These are phyloP conservation scores for Cynaeus angustus DNA, from an alignment of 2,888 invertebrate genomes.

Conservation along the genomic window DNA sequence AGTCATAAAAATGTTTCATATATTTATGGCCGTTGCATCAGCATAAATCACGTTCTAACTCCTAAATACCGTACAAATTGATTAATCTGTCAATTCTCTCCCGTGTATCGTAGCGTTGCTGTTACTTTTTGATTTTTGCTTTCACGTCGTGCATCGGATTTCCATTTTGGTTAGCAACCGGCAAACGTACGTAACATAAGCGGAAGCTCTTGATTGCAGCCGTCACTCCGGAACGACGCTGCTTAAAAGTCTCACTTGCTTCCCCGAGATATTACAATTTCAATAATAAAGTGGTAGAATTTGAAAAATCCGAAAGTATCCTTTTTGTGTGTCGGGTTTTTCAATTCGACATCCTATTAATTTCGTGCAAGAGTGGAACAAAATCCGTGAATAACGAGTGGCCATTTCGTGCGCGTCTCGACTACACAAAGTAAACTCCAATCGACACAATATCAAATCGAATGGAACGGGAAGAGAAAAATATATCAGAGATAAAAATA, in stretches of 20 bases:
- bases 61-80: background rate
- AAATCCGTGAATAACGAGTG: constrained; percentile 38
- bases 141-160: constrained; percentile 4
- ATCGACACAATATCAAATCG: constrained; percentile 13
- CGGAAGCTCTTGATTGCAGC: constrained; percentile 27
- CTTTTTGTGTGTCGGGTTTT: constrained; percentile 10
- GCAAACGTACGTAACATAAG: constrained; percentile 9
- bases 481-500: constrained; percentile 37
- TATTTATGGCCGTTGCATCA: background rate
- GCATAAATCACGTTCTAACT: background rate
- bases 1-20: constrained; percentile 3
- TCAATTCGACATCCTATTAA: constrained; percentile 8
- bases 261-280: constrained; percentile 15
- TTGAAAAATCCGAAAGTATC: constrained; percentile 21
- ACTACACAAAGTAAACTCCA: constrained; percentile 24
- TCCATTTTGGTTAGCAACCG: constrained; percentile 21
- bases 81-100: background rate
- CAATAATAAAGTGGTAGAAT: constrained; percentile 28
- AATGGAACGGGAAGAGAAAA: constrained; percentile 8
- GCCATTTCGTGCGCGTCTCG: constrained; percentile 7
- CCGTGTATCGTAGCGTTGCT: background rate
- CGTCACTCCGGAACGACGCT: constrained; percentile 24
- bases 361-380: constrained; percentile 3
- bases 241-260: constrained; percentile 26
- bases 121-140: background rate